Evolutionary conservation across 2,797 vertebrate genomes (phyloP).

Genomic region (Echiichthys vipera): DNA sequence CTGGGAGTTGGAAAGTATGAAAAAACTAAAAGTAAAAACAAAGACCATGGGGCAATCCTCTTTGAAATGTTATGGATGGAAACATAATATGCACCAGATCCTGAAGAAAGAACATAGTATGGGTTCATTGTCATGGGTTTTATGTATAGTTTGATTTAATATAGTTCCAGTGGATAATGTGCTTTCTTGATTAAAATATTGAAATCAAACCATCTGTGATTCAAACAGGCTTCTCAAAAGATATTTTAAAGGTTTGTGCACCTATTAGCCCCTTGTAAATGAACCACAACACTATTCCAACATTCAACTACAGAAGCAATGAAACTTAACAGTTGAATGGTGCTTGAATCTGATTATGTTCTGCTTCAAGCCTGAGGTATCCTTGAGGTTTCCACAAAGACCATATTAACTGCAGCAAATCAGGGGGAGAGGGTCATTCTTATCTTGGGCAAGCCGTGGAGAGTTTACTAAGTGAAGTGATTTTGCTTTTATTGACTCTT

Average conservation of each 20-base stretch:
- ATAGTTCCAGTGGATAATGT: background rate
- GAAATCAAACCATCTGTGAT: background rate
- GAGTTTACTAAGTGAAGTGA: conserved; percentile 14
- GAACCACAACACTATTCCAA: background rate
- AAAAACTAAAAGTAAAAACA: too few relatives aligned
- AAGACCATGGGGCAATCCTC: background rate
- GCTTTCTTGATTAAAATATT: conserved; percentile 2
- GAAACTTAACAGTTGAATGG: conserved; percentile 3
- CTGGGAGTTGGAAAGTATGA: background rate
- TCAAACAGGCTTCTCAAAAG: background rate
- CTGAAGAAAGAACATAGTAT: conserved; percentile 1
- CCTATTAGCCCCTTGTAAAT: background rate
- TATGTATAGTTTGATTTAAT: conserved; percentile 1
- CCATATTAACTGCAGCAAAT: conserved; percentile 6
- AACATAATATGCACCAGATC: background rate
- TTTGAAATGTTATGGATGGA: conserved; percentile 1
- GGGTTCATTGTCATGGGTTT: background rate
- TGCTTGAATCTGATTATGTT: conserved; percentile 7
- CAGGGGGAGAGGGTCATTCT: background rate
- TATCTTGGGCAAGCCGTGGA: background rate
- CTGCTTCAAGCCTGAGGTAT: conserved; percentile 8
- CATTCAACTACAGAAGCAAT: conserved; percentile 10
- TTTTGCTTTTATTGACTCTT: conserved; percentile 38
- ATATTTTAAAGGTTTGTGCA: conserved; percentile 1
- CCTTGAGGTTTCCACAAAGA: conserved; percentile 7